Conservation (phyloP, 2,797 vertebrate species). For the Rhinogobio ventralis region DNA sequence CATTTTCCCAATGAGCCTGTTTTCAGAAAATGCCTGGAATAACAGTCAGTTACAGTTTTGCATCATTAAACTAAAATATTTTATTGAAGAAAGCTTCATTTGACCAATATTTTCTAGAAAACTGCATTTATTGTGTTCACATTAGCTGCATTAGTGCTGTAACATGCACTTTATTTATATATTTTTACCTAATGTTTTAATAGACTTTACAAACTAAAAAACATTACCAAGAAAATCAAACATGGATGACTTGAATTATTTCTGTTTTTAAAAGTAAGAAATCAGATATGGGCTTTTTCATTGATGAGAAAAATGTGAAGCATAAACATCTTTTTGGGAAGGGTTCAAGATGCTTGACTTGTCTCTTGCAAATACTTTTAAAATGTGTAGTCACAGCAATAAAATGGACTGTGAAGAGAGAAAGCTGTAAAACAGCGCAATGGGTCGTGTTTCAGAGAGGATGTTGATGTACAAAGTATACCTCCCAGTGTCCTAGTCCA, state of each 20-base stretch:
- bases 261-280: neutral
- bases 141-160: neutral
- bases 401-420: constrained; percentile 7
- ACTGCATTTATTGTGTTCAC: neutral
- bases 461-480: constrained; percentile 42
- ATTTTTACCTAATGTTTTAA: neutral
- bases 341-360: constrained; percentile 31
- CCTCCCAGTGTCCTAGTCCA: constrained; percentile 44
- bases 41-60: too few relatives aligned
- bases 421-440: constrained; percentile 36
- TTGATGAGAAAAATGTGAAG: constrained; percentile 14
- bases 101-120: too few relatives aligned
- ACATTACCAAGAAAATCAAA: neutral
- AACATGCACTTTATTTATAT: neutral
- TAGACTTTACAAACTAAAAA: neutral
- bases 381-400: constrained; percentile 38
- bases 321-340: neutral
- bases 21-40: neutral
- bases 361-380: constrained; percentile 23
- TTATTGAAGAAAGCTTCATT: too few relatives aligned
- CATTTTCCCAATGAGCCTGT: neutral
- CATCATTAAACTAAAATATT: too few relatives aligned
- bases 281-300: too few relatives aligned
- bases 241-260: neutral
- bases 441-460: constrained; percentile 29